Evolutionary conservation across 1,140 invertebrate species (phyloP).

Genomic region (Drosophila auraria): DNA sequence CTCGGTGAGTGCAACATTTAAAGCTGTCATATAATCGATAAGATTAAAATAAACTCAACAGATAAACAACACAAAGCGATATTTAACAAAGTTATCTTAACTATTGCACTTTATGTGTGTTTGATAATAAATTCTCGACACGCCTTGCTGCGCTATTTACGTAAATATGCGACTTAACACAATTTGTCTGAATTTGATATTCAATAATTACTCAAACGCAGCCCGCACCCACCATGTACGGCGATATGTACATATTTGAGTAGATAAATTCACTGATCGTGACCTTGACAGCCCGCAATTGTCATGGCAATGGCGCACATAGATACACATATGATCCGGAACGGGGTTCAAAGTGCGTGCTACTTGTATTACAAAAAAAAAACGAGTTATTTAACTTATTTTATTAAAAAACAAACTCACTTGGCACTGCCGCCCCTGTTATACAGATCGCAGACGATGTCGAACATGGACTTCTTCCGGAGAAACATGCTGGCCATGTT

Average conservation of each 20-base stretch:
- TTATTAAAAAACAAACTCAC: constrained; percentile 46
- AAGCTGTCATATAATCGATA: constrained; percentile 25
- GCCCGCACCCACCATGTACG: constrained; percentile 27
- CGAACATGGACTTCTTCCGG: constrained; percentile 54
- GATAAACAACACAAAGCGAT: constrained; percentile 16
- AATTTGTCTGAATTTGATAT: not conserved
- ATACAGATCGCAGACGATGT: constrained; percentile 68
- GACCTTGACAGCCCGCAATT: constrained; percentile 18
- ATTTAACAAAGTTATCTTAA: not conserved
- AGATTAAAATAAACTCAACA: constrained; percentile 29
- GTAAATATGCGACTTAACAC: not conserved
- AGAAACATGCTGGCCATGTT: constrained; percentile 57
- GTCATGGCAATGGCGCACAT: constrained; percentile 3
- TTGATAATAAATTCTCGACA: not conserved
- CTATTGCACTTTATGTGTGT: not conserved
- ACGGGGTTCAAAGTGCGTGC: constrained; percentile 16
- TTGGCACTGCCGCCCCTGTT: constrained; percentile 46
- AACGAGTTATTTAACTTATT: not conserved
- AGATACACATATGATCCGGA: constrained; percentile 7
- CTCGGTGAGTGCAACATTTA: constrained; percentile 13
- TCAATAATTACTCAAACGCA: constrained; percentile 11
- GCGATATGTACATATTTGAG: not conserved
- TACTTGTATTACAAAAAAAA: not conserved
- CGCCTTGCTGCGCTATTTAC: not conserved
- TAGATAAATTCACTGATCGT: constrained; percentile 6